Base-by-base conservation (phyloP, 1,140 invertebrate species). In the Drosophila parabipectinata region DNA sequence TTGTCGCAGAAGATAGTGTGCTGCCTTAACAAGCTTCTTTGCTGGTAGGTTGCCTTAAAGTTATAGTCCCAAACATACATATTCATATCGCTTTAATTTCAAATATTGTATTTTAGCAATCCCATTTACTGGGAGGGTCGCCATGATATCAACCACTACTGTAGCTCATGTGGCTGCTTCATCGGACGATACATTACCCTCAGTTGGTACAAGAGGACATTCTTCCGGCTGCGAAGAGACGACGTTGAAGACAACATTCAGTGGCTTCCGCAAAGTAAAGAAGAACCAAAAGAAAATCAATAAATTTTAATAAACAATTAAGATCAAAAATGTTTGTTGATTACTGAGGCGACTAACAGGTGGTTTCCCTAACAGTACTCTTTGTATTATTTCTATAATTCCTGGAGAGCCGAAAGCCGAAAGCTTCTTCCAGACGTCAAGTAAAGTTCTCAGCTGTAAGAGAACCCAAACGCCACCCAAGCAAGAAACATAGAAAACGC, bases 121-220 rank as follows among this genome's bases (percentile, higher is more conserved):
- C 83, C 87, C 51, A 90, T 91, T 32, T 41, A 64, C 6, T 91
- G 90, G 90, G 15, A 32, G 4, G 90, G 90, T 0, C 59, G 90
- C 2, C 76, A 90, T 39, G 90, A 91, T 63, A 63, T 79, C 12
- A 91, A 91, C 59, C 90, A 91, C 48, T 91, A 91, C 51, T 91
- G 88, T 63, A 74, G 79, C 50, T 53, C 73, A 5, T 91, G 90
- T 45, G 90, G 90, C 34, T 91, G 90, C 45, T 91, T 87, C 44
- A 84, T 91, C 51, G 90, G 90, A 47, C 87, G 90, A 10, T 55
- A 90, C 47, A 91, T 91, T 6, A 64, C 80, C 0, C 52, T 91
- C 4, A 91, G 90, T 32, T 91, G 90, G 90, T 90, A 91, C 26
- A 91, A 91, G 30, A 63, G 85, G 1, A 62, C 88, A 1, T 45